Conservation (phyloP, 2,888 invertebrate genomes). For the Trichogramma evanescens region DNA sequence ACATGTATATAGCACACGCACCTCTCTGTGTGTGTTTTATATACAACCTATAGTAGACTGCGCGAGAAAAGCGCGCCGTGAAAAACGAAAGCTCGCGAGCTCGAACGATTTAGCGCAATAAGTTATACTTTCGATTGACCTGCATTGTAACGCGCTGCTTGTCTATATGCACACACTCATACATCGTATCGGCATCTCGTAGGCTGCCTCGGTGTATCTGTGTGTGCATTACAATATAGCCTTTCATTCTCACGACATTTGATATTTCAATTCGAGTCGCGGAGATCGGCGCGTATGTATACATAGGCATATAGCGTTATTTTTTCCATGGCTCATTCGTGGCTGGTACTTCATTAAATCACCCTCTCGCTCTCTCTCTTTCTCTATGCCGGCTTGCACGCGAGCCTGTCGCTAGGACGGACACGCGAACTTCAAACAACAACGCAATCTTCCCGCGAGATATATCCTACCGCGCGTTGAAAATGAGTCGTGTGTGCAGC, state of each 20-base stretch:
- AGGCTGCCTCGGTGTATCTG: neutral
- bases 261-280: slow-evolving; percentile 19
- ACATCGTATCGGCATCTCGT: no score
- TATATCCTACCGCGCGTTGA: slow-evolving; percentile 1
- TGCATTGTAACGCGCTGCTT: neutral
- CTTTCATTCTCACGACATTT: slow-evolving; percentile 21
- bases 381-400: neutral
- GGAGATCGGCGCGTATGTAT: neutral
- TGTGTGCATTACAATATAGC: slow-evolving; percentile 3
- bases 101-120: neutral
- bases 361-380: neutral
- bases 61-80: no score
- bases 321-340: slow-evolving; percentile 6
- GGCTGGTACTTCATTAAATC: slow-evolving; percentile 8
- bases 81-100: no score
- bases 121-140: slow-evolving; percentile 10
- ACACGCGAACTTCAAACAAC: slow-evolving; percentile 1
- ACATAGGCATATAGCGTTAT: neutral
- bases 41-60: no score
- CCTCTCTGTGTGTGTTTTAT: no score
- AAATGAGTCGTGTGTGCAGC: neutral
- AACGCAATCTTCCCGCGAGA: neutral
- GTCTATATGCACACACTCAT: no score
- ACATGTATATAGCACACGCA: no score
- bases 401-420: slow-evolving; percentile 1